Base-by-base conservation (phyloP, 2,797 vertebrate genomes). In the Fistularia commersonii region DNA sequence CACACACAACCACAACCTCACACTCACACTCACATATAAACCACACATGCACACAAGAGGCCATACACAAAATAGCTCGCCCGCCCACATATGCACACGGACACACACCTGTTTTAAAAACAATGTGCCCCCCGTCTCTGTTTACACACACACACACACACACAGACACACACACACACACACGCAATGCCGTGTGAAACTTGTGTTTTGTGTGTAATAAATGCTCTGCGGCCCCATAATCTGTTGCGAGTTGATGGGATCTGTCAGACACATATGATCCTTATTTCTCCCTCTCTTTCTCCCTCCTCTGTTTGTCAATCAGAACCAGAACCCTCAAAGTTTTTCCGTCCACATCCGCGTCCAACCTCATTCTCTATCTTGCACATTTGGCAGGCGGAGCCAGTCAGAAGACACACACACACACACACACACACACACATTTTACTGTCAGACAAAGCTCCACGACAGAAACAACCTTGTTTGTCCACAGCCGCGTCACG, bases 191-290 rank as follows among this genome's bases (percentile, higher is more conserved):
- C 60, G 61, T 57, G 48, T 52, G 65, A 62, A 63, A 70, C 65
- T 61, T 45, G 64, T 71, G 75, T 74, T 80, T 75, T 67, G 72
- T 82, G 64, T 66, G 64, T 73, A 73, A 79, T 61, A 63, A 77
- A 69, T 66, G 70, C 61, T 61, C 69, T 82, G 62, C 68, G 64
- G 66, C 66, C 64, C 72, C 40, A 3, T 76, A 66, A 72, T 80
- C 79, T 72, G 64, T 64, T 58, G 66, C 64, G 74, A 76, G 62
- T 58, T 82, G 69, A 88, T 82, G 71, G 69, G 80, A 76, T 77
- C 66, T 84, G 84, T 90, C 87, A 88, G 82, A 72, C 85, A 78
- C 79, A 84, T 84, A 79, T 77, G 84, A 86, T 87, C 77, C 62
- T 74, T 72, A 79, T 87, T 88, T 77, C 51, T 11, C 41, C 11